phyloP scores from a whole-genome alignment of 2,888 invertebrate species.

The Cetonia aurata region DNA sequence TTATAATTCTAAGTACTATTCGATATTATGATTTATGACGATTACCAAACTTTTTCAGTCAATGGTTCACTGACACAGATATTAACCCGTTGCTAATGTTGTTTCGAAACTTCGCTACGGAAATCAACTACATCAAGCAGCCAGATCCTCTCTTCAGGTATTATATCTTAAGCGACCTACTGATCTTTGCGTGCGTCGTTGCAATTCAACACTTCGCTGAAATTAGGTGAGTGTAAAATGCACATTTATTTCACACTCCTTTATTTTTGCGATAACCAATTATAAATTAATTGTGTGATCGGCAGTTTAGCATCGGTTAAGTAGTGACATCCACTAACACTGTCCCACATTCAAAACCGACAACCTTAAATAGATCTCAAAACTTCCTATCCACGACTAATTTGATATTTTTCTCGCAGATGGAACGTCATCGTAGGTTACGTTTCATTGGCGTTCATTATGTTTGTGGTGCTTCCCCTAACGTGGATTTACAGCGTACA shows the following conservation, averaged over 20 bases:
- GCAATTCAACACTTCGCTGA: slow-evolving; percentile 74
- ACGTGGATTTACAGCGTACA: slow-evolving; percentile 84
- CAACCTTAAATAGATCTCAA: too few species aligned
- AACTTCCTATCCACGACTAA: background rate
- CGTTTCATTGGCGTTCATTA: slow-evolving; percentile 65
- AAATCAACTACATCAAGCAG: slow-evolving; percentile 79
- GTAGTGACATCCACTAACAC: background rate
- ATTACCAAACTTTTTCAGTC: slow-evolving; percentile 68
- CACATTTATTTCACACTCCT: too few species aligned
- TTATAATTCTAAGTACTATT: too few species aligned
- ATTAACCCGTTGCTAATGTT: slow-evolving; percentile 74
- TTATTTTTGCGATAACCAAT: too few species aligned
- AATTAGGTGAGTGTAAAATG: slow-evolving; percentile 69
- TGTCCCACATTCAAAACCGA: background rate
- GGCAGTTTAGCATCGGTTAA: too few species aligned
- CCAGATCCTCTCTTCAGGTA: slow-evolving; percentile 90
- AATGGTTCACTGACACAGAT: slow-evolving; percentile 74
- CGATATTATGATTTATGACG: background rate
- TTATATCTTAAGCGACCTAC: slow-evolving; percentile 75
- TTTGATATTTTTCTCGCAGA: slow-evolving; percentile 41
- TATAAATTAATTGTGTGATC: too few species aligned
- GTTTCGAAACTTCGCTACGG: slow-evolving; percentile 75
- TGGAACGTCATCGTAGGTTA: slow-evolving; percentile 66
- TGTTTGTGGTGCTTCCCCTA: slow-evolving; percentile 74
- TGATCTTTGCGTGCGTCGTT: slow-evolving; percentile 72